These are phyloP conservation scores for Lepus americanus DNA, from an alignment of 2,113 vertebrate genomes.

Conservation along the genomic window DNA sequence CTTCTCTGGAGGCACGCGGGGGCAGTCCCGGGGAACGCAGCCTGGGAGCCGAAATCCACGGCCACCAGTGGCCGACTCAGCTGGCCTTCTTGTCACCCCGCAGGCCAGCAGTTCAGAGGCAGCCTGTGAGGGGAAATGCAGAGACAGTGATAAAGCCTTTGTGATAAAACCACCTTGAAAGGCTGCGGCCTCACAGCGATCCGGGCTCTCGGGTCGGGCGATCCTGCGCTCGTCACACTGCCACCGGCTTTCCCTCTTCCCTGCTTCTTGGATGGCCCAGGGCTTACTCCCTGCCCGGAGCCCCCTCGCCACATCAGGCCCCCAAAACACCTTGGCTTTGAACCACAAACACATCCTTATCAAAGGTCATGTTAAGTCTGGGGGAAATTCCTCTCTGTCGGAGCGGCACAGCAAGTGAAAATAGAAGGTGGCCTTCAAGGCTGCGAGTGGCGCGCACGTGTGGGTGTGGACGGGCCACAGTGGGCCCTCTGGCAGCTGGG, in stretches of 20 bases:
- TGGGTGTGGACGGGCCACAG: conserved; percentile 37
- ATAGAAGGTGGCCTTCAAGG: conserved; percentile 71
- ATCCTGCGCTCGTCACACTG: not conserved
- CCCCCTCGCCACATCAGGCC: conserved; percentile 49
- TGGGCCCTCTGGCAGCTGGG: not conserved
- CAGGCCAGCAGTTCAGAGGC: conserved; percentile 47
- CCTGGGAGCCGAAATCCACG: not conserved
- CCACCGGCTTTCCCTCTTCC: not conserved
- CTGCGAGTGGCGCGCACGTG: not conserved
- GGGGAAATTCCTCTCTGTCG: not conserved
- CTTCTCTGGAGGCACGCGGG: no score
- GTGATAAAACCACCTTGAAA: conserved; percentile 61
- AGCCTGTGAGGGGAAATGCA: conserved; percentile 37
- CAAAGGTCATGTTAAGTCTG: conserved; percentile 70
- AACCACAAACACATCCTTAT: conserved; percentile 71
- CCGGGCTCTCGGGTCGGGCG: not conserved
- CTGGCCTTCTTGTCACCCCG: not conserved
- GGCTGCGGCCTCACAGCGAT: not conserved
- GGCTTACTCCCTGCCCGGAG: not conserved
- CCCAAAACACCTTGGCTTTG: conserved; percentile 64
- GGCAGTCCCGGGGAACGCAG: not conserved
- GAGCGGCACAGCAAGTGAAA: conserved; percentile 39
- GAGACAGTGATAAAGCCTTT: conserved; percentile 28
- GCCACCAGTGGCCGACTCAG: not conserved
- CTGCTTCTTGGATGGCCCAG: not conserved